A percentile compares a stretch with the other conserved stretches of the same genome.
phyloP scores from a whole-genome alignment of 2,797 vertebrate genomes.

The Denticeps clupeoides region DNA sequence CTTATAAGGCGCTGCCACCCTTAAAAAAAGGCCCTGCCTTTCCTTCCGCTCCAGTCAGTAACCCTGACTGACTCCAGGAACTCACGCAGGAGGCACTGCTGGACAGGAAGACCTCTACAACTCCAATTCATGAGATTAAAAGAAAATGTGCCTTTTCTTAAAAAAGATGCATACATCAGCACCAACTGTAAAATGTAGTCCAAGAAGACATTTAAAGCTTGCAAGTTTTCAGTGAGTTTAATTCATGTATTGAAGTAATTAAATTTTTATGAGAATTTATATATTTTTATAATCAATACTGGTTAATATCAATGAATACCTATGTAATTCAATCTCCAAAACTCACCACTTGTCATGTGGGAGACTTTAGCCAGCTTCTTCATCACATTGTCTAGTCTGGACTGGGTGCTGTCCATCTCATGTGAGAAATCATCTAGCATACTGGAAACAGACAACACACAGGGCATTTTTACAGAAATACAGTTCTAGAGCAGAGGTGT shows the following conservation, averaged over 20 bases:
- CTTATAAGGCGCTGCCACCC: slow-evolving; percentile 15
- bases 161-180: no score
- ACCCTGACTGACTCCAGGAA: slow-evolving; percentile 19
- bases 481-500: no score
- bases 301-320: no score
- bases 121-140: slow-evolving; percentile 1
- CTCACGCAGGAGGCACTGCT: slow-evolving; percentile 12
- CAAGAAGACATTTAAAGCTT: not conserved
- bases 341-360: slow-evolving; percentile 95
- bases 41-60: slow-evolving; percentile 25
- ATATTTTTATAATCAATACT: no score
- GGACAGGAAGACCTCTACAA: slow-evolving; percentile 16
- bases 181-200: no score
- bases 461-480: no score
- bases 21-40: slow-evolving; percentile 12
- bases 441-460: slow-evolving; percentile 45
- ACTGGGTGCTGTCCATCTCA: slow-evolving; percentile 86
- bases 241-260: no score
- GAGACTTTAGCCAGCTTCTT: slow-evolving; percentile 97
- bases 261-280: no score
- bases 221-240: not conserved
- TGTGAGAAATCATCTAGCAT: slow-evolving; percentile 95
- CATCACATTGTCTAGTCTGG: slow-evolving; percentile 90
- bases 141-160: no score
- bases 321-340: not conserved